Percentiles rank a stretch among this genome's conserved stretches.
These are phyloP conservation scores for Ctenoplectra terminalis DNA, from an alignment of 1,140 invertebrate genomes.

Conservation along the genomic window DNA sequence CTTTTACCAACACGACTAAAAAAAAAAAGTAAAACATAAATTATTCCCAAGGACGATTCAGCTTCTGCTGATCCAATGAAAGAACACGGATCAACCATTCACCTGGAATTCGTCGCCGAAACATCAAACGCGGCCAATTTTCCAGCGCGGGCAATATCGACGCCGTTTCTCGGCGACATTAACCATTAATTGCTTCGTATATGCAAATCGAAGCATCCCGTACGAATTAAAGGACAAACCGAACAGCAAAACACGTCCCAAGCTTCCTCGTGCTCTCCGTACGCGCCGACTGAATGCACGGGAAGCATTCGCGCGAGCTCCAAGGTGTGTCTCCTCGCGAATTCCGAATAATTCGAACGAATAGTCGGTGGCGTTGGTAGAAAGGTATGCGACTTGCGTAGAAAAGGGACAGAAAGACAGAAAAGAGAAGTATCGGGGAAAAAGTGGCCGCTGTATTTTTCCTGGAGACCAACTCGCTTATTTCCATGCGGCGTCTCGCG, in stretches of 20 bases:
- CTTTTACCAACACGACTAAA: not conserved
- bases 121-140: not conserved
- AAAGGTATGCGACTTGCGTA: not conserved
- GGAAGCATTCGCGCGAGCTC: not conserved
- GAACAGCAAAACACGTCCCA: not conserved
- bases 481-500: conserved; percentile 33
- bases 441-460: conserved; percentile 19
- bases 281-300: not conserved
- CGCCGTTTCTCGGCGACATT: too few species aligned
- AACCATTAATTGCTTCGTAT: not conserved
- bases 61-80: not conserved
- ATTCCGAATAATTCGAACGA: conserved; percentile 35
- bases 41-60: not conserved
- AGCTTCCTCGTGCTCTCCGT: too few species aligned
- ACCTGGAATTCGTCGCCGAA: not conserved
- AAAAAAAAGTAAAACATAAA: too few species aligned
- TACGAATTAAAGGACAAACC: not conserved
- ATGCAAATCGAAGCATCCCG: not conserved
- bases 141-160: not conserved
- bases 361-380: not conserved
- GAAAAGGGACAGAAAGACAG: not conserved
- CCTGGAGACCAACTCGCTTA: not conserved
- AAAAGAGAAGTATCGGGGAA: not conserved
- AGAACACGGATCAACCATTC: not conserved
- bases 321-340: conserved; percentile 10